phyloP scores from a whole-genome alignment of 2,797 vertebrate genomes.

The Myripristis jacobus region DNA sequence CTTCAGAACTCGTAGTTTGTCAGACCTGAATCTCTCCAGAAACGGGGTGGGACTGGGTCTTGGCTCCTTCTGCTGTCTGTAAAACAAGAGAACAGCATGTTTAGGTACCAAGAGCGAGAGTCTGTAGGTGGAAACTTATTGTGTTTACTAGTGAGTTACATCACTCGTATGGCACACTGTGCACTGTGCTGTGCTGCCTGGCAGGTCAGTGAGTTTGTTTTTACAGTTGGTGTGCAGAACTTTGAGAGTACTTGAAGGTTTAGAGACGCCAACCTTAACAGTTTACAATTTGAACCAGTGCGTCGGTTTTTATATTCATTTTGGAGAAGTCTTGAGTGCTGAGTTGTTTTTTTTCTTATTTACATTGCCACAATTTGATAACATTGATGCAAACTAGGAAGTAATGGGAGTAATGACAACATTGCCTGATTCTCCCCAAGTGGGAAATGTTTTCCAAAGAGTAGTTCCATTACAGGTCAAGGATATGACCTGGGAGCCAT shows the following conservation, averaged over 20 bases:
- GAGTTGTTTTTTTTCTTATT: neutral
- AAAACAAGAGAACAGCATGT: slow-evolving; percentile 45
- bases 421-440: too few relatives aligned
- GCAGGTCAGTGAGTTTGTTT: neutral
- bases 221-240: neutral
- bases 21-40: slow-evolving; percentile 98
- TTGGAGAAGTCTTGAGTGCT: neutral
- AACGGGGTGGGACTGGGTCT: slow-evolving; percentile 88
- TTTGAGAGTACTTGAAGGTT: neutral
- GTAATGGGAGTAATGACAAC: too few relatives aligned
- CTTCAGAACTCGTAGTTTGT: neutral
- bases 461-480: too few relatives aligned
- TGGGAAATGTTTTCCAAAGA: too few relatives aligned
- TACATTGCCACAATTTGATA: neutral
- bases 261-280: neutral
- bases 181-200: slow-evolving; percentile 3
- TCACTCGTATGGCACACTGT: slow-evolving; percentile 10
- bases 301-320: slow-evolving; percentile 12
- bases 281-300: neutral
- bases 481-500: too few relatives aligned
- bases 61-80: slow-evolving; percentile 89
- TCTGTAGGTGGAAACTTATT: slow-evolving; percentile 28
- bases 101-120: slow-evolving; percentile 22
- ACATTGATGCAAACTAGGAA: neutral
- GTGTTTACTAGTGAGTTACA: slow-evolving; percentile 46